A percentile compares a stretch with the other conserved stretches of the same genome.
phyloP scores from a whole-genome alignment of 2,113 vertebrate genomes.

The Sylvietta virens region DNA sequence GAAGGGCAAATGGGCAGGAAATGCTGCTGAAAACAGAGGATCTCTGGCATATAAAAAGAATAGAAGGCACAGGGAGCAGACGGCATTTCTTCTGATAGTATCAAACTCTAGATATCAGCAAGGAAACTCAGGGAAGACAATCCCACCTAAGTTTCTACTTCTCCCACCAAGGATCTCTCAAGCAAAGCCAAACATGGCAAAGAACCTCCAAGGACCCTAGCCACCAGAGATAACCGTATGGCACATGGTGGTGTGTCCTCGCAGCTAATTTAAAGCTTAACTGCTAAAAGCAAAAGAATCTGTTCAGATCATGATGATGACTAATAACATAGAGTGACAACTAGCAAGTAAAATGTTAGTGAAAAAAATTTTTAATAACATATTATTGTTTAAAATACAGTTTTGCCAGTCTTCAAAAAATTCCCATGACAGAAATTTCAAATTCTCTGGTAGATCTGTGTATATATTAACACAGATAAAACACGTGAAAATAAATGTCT shows the following conservation, averaged over 20 bases:
- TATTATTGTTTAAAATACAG: not conserved
- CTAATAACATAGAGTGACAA: not conserved
- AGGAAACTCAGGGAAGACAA: not conserved
- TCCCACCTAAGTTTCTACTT: not conserved
- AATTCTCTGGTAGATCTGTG: not conserved
- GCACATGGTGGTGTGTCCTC: no score
- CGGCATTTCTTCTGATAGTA: not conserved
- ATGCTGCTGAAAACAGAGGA: not conserved
- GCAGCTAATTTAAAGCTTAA: not conserved
- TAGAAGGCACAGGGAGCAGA: not conserved
- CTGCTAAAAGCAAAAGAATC: not conserved
- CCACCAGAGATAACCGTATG: fast-evolving
- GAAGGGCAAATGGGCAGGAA: not conserved
- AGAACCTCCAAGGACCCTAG: not conserved
- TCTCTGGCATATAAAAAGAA: not conserved
- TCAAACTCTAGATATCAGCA: not conserved
- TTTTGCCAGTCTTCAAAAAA: not conserved
- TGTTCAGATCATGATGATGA: not conserved
- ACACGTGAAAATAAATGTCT: not conserved
- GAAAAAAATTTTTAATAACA: not conserved
- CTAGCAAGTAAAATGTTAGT: not conserved
- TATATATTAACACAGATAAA: not conserved
- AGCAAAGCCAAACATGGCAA: not conserved
- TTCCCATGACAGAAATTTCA: not conserved
- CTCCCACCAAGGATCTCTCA: not conserved